Base-by-base conservation (phyloP, 2,797 vertebrate species). In the Tamandua tetradactyla region DNA sequence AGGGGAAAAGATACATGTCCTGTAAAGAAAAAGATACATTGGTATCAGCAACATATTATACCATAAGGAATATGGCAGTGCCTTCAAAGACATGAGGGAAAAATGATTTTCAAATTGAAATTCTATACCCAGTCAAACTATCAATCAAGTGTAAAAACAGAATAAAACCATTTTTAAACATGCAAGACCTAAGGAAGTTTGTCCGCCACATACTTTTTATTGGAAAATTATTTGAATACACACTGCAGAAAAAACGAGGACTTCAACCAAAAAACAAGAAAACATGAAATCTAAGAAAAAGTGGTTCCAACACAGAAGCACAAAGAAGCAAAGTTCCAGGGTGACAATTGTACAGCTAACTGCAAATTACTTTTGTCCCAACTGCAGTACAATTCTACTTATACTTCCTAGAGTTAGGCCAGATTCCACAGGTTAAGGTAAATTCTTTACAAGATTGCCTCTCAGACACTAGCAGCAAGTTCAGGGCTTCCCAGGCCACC, bases 61-160 rank as follows among this genome's bases (percentile, higher is more conserved):
- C 32, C 49, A 80, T 87, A 81, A 62, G 35, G 79, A 94, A 83
- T 37, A 82, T 40, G 92, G 42, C 17, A 80, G 7, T n/a, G 68
- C 30, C 11, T 72, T 80, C n/a, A 74, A 90, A 87, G 61, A 35
- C 18, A 71, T 68, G 47, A 72, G 3, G 47, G 27, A 42, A 89
- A 92, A 66, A 37, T 72, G 52, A 82, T 78, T 86, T 78, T 62
- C 42, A 94, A 35, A 40, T 66, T 42, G 49, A 27, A 89, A 64
- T 87, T 94, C 83, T 74, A 90, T 87, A 90, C 40, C 89, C 76
- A 83, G 52, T 69, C 76, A 83, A 87, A 20, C 69, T 92, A 80
- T 62, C 30, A 35, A 47, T 64, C n/a, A 61, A 42, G 23, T 11
- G 3, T 79, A 55, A 89, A 82, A 35, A 78, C 13, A 83, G 76